These are phyloP conservation scores for Baryphthengus martii DNA, from an alignment of 2,113 vertebrate species.

Conservation along the genomic window DNA sequence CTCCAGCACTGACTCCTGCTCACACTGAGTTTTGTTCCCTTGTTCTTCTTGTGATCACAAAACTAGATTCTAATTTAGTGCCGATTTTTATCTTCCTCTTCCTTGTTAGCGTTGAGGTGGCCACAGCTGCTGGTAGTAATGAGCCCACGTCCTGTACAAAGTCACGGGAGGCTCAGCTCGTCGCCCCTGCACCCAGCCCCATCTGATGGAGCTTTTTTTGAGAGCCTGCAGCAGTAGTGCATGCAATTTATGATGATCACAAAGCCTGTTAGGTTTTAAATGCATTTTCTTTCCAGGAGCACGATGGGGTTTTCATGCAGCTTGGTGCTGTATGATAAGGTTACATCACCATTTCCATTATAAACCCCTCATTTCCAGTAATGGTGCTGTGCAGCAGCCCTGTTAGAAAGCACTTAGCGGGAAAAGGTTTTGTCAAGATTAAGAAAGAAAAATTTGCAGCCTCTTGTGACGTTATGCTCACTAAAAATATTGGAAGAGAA, in stretches of 20 bases:
- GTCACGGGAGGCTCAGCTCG: neutral
- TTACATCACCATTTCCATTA: neutral
- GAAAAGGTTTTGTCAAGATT: neutral
- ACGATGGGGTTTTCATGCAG: neutral
- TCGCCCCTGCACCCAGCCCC: neutral
- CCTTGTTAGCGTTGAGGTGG: neutral
- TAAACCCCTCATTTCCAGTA: neutral
- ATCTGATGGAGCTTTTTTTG: neutral
- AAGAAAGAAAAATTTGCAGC: neutral
- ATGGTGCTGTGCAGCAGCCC: neutral
- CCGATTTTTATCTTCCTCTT: neutral
- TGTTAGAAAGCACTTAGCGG: neutral
- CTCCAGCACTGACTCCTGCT: neutral
- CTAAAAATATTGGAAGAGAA: neutral
- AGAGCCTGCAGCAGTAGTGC: neutral
- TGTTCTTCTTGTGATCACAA: neutral
- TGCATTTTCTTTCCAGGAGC: neutral
- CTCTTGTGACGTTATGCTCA: neutral
- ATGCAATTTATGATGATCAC: neutral
- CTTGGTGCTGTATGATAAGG: neutral
- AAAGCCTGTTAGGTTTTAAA: neutral
- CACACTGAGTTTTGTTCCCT: neutral
- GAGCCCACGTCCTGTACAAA: rapidly evolving
- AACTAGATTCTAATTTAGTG: neutral
- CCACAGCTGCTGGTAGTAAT: neutral